Evolutionary conservation across 1,140 invertebrate species (phyloP).

Genomic region (Drosophila subpulchrella): DNA sequence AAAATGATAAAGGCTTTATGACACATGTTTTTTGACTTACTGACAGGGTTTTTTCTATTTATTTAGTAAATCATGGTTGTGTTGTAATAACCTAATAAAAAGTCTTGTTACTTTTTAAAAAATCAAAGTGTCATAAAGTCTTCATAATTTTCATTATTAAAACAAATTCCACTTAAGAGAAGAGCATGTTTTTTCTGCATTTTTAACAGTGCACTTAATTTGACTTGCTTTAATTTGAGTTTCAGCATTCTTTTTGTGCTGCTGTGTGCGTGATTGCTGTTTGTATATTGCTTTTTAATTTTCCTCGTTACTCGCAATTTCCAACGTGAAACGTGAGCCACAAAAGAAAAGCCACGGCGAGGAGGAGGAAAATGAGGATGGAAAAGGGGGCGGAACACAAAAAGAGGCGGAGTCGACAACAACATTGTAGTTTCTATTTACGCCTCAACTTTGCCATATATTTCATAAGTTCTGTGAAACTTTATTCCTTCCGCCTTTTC

Average conservation of each 20-base stretch:
- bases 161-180: too few relatives aligned
- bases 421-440: conserved; percentile 67
- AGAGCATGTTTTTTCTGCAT: background rate
- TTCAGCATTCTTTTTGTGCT: conserved; percentile 42
- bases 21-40: too few relatives aligned
- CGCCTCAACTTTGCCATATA: conserved; percentile 60
- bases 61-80: too few relatives aligned
- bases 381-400: background rate
- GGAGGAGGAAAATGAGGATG: background rate
- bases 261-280: conserved; percentile 73
- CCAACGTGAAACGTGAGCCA: conserved; percentile 55
- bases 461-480: conserved; percentile 63
- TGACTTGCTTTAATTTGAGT: conserved; percentile 71
- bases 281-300: conserved; percentile 82
- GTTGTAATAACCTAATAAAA: too few relatives aligned
- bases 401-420: conserved; percentile 15
- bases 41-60: too few relatives aligned
- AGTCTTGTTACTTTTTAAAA: too few relatives aligned
- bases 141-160: too few relatives aligned
- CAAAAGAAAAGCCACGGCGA: conserved; percentile 16
- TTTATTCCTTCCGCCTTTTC: conserved; percentile 27
- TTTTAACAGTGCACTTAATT: conserved; percentile 3
- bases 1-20: too few relatives aligned
- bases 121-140: too few relatives aligned
- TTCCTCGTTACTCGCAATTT: conserved; percentile 73